Evolutionary conservation across 92 coral and sea anemone species (phyloP).

Genomic region (Meandrina meandrites): DNA sequence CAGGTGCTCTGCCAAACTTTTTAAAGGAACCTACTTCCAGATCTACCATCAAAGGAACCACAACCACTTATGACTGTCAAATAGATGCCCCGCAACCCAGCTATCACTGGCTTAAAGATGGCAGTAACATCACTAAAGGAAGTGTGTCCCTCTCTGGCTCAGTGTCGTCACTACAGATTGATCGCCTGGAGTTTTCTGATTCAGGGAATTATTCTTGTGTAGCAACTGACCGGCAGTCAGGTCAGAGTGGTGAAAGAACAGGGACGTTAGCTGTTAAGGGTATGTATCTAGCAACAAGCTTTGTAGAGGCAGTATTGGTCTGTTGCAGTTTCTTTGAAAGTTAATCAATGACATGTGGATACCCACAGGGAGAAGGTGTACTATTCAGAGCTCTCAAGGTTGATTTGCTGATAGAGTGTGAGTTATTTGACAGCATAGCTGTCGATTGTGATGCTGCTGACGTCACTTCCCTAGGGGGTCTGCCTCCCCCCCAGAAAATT

Average conservation of each 20-base stretch:
- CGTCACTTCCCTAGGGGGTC: too few relatives aligned
- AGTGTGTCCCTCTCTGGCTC: slow-evolving; percentile 21
- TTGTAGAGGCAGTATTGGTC: too few relatives aligned
- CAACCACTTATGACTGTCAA: slow-evolving; percentile 47
- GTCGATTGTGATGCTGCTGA: too few relatives aligned
- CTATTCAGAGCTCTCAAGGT: too few relatives aligned
- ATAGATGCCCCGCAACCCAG: slow-evolving; percentile 44
- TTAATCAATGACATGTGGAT: too few relatives aligned
- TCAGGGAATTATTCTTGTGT: slow-evolving; percentile 60
- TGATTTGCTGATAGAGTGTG: too few relatives aligned
- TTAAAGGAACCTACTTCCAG: slow-evolving; percentile 35
- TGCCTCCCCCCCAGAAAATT: too few relatives aligned
- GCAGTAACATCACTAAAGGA: slow-evolving; percentile 54
- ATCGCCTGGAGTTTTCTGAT: slow-evolving; percentile 46
- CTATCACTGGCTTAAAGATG: slow-evolving; percentile 68
- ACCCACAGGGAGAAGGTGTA: too few relatives aligned
- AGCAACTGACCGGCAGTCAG: slow-evolving; percentile 33
- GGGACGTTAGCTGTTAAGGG: slow-evolving; percentile 55
- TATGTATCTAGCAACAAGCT: neutral
- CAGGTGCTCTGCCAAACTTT: slow-evolving; percentile 35
- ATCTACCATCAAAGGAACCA: slow-evolving; percentile 32
- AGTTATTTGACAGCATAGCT: too few relatives aligned
- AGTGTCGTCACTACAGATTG: slow-evolving; percentile 32
- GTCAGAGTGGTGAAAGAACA: slow-evolving; percentile 14
- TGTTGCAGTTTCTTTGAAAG: too few relatives aligned